Evolutionary conservation across 2,113 vertebrate genomes (phyloP).

Genomic region (Castor canadensis): DNA sequence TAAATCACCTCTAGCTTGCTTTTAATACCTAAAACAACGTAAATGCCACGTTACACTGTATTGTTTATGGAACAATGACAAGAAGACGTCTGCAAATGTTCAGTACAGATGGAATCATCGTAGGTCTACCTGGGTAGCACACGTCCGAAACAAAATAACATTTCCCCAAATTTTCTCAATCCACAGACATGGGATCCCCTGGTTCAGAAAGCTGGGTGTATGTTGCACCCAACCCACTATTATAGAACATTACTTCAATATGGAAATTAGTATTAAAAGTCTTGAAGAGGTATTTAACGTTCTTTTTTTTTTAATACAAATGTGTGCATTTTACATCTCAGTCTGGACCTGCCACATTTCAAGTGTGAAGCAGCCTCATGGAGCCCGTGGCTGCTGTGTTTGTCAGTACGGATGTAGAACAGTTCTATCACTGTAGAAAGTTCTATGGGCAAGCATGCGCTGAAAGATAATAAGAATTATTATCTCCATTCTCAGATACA

Average conservation of each 20-base stretch:
- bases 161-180: not conserved
- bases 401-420: not conserved
- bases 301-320: not conserved
- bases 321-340: not conserved
- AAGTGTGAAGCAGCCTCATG: fast-evolving
- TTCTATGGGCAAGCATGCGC: not conserved
- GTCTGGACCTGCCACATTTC: fast-evolving
- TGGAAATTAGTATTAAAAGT: not conserved
- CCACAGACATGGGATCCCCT: not conserved
- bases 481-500: not conserved
- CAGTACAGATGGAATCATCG: not conserved
- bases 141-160: not conserved
- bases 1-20: too few species aligned
- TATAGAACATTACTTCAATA: not conserved
- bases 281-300: not conserved
- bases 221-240: not conserved
- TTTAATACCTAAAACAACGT: not conserved
- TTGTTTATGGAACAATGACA: not conserved
- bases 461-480: not conserved
- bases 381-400: not conserved
- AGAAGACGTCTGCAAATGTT: not conserved
- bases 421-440: not conserved
- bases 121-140: not conserved
- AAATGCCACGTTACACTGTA: not conserved
- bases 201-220: not conserved